A percentile compares a stretch with the other conserved stretches of the same genome.
phyloP scores from a whole-genome alignment of 2,888 invertebrate genomes.

The Drosophila neonasuta region DNA sequence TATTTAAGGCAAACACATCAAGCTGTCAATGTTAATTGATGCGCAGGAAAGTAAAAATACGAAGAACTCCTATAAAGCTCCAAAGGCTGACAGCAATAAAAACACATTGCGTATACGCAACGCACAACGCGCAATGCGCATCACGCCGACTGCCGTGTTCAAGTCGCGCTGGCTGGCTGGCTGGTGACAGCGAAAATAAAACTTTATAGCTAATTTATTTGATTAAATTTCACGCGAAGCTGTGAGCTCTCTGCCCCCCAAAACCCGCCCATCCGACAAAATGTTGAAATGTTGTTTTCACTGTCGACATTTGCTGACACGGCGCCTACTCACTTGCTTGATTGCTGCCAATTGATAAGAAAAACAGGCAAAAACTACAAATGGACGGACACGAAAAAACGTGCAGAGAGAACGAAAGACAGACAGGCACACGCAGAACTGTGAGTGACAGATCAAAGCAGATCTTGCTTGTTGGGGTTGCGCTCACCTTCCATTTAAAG shows the following conservation, averaged over 20 bases:
- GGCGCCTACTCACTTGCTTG: constrained; percentile 35
- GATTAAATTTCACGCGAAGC: constrained; percentile 68
- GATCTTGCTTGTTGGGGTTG: constrained; percentile 21
- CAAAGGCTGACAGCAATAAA: constrained; percentile 64
- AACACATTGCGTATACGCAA: constrained; percentile 61
- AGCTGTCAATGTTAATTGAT: constrained; percentile 73
- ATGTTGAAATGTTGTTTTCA: constrained; percentile 50
- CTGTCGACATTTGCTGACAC: constrained; percentile 50
- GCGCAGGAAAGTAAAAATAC: constrained; percentile 53
- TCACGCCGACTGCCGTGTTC: constrained; percentile 19
- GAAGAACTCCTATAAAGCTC: constrained; percentile 37
- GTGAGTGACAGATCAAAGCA: constrained; percentile 52
- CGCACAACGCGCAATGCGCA: constrained; percentile 28
- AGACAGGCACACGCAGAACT: not conserved
- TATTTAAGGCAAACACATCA: constrained; percentile 41
- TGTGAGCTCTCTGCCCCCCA: constrained; percentile 13
- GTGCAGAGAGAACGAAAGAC: constrained; percentile 4
- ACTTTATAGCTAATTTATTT: constrained; percentile 77
- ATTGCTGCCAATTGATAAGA: constrained; percentile 68
- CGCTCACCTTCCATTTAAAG: constrained; percentile 22
- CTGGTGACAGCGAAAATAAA: constrained; percentile 68
- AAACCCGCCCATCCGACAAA: constrained; percentile 8
- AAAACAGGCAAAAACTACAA: constrained; percentile 50
- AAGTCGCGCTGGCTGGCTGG: constrained; percentile 9
- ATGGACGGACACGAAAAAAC: constrained; percentile 15